These are phyloP conservation scores for Limnephilus auricula DNA, from an alignment of 2,888 invertebrate species.

Conservation along the genomic window DNA sequence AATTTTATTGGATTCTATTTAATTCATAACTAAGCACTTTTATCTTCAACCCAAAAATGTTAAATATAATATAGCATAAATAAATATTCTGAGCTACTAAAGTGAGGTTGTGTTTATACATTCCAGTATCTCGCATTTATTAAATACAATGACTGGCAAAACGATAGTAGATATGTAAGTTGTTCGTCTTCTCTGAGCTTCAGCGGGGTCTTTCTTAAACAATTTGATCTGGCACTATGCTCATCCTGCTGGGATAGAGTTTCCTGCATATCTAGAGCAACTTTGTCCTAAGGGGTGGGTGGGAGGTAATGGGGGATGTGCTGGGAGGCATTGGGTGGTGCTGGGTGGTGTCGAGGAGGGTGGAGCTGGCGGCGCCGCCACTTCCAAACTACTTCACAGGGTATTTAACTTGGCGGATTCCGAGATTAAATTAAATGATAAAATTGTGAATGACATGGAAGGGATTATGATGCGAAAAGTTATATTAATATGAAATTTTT, in stretches of 20 bases:
- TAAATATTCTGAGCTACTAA: neutral
- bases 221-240: constrained; percentile 17
- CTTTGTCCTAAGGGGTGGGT: neutral
- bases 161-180: neutral
- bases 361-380: constrained; percentile 23
- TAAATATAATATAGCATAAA: neutral
- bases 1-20: too few relatives aligned
- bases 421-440: constrained; percentile 38
- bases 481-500: constrained; percentile 17
- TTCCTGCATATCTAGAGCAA: constrained; percentile 16
- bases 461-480: constrained; percentile 42
- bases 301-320: neutral
- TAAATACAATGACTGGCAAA: neutral
- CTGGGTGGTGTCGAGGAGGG: neutral
- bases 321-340: neutral
- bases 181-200: neutral
- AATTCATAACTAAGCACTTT: neutral
- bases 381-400: constrained; percentile 28
- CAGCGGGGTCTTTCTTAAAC: neutral
- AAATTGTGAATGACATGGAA: constrained; percentile 32
- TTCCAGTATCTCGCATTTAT: neutral
- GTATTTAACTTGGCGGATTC: constrained; percentile 28
- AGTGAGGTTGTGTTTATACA: neutral
- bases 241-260: constrained; percentile 8
- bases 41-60: neutral